Conservation (phyloP, 2,888 invertebrate genomes). For the Mechanitis mazaeus region DNA sequence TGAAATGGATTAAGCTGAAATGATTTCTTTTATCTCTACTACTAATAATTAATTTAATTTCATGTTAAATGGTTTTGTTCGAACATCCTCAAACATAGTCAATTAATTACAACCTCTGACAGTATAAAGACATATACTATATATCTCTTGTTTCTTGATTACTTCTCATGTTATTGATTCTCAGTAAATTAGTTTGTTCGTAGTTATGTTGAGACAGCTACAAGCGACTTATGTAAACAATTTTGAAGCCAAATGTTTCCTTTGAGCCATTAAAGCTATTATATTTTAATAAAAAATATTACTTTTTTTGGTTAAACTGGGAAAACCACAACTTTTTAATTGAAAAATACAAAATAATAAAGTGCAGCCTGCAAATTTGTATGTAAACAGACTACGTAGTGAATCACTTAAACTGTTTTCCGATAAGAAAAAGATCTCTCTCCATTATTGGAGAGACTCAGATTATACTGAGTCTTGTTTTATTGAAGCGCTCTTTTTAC, state of each 20-base stretch:
- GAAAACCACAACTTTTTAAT: too few species aligned
- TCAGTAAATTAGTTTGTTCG: slow-evolving; percentile 22
- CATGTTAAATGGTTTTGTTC: too few species aligned
- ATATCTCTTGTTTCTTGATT: slow-evolving; percentile 27
- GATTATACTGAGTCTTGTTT: slow-evolving; percentile 57
- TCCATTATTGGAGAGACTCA: slow-evolving; percentile 36
- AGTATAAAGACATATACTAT: too few species aligned
- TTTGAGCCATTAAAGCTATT: neutral
- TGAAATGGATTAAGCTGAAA: too few species aligned
- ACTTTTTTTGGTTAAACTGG: too few species aligned
- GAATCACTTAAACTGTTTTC: slow-evolving; percentile 71
- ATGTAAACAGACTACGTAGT: slow-evolving; percentile 47
- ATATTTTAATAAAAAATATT: too few species aligned
- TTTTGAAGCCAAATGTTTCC: slow-evolving; percentile 2
- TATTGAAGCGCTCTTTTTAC: slow-evolving; percentile 72
- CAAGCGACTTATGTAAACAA: slow-evolving; percentile 4
- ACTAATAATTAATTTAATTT: too few species aligned
- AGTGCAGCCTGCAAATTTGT: slow-evolving; percentile 34
- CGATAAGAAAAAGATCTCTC: slow-evolving; percentile 60
- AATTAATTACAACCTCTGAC: too few species aligned
- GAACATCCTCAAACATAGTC: too few species aligned
- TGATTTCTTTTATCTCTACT: too few species aligned
- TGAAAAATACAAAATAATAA: too few species aligned
- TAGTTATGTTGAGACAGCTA: slow-evolving; percentile 9
- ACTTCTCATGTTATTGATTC: slow-evolving; percentile 23